Evolutionary conservation across 2,113 vertebrate species (phyloP).

Genomic region (Paradoxurus hermaphroditus): DNA sequence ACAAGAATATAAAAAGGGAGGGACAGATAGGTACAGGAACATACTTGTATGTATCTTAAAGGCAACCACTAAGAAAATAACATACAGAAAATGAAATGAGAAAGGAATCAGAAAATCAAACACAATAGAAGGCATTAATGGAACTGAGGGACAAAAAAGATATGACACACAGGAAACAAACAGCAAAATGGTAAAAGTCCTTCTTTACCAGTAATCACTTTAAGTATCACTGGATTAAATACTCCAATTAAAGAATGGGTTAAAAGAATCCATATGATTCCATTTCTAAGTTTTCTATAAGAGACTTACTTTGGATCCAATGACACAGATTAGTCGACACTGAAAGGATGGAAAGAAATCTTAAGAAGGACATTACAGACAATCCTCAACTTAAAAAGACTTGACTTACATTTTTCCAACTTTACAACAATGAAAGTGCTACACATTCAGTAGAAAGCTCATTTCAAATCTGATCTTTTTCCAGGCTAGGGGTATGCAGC

Average conservation of each 20-base stretch:
- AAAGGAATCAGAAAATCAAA: not conserved
- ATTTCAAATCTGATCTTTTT: not conserved
- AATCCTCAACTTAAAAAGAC: not conserved
- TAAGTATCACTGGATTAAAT: not conserved
- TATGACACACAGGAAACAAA: not conserved
- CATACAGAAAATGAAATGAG: not conserved
- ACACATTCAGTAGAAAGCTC: not conserved
- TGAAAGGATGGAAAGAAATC: not conserved
- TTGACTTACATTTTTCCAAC: not conserved
- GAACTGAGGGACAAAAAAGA: not conserved
- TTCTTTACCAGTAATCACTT: not conserved
- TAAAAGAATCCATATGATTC: not conserved
- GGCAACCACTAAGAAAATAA: not conserved
- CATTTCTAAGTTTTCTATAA: not conserved
- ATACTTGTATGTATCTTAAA: no score
- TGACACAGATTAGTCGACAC: not conserved
- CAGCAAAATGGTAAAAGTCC: not conserved
- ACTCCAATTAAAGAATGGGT: not conserved
- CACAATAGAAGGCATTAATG: not conserved
- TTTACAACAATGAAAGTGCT: not conserved
- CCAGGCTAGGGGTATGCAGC: not conserved
- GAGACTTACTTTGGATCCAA: not conserved
- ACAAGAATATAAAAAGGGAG: not conserved
- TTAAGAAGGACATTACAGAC: not conserved
- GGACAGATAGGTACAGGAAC: not conserved